These are phyloP conservation scores for Tragelaphus buxtoni DNA, from an alignment of 2,113 vertebrate species.

Conservation along the genomic window DNA sequence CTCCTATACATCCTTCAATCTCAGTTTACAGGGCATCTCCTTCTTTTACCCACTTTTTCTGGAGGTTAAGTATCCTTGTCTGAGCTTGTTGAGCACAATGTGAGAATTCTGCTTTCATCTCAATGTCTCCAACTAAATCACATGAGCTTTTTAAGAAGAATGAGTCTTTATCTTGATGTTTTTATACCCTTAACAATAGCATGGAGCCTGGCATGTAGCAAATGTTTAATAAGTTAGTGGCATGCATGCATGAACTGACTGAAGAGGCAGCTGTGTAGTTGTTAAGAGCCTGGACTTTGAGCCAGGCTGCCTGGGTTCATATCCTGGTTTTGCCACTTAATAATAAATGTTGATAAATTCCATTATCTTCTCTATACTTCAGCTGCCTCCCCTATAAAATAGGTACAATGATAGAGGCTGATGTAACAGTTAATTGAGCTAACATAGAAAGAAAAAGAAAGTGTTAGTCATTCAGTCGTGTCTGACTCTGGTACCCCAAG, in stretches of 20 bases:
- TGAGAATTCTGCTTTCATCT: not conserved
- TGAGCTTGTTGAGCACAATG: not conserved
- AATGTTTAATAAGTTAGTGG: not conserved
- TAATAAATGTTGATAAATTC: not conserved
- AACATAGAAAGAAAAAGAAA: not conserved
- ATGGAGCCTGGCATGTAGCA: not conserved
- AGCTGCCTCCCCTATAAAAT: not conserved
- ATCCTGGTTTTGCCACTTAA: not conserved
- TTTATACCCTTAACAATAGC: not conserved
- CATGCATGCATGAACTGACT: rapidly evolving
- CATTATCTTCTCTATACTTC: not conserved
- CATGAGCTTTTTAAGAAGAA: not conserved
- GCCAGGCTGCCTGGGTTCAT: not conserved
- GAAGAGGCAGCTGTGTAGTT: not conserved
- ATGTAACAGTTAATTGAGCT: not conserved
- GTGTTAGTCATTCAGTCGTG: not conserved
- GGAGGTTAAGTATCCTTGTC: not conserved
- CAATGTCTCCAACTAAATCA: not conserved
- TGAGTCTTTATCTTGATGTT: not conserved
- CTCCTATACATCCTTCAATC: not conserved
- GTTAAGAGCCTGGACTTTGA: not conserved
- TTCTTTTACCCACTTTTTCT: not conserved
- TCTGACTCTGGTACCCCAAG: not conserved
- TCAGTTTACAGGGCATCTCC: not conserved
- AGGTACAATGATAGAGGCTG: not conserved